Base-by-base conservation (phyloP, 2,888 invertebrate genomes). In the Limulus polyphemus region DNA sequence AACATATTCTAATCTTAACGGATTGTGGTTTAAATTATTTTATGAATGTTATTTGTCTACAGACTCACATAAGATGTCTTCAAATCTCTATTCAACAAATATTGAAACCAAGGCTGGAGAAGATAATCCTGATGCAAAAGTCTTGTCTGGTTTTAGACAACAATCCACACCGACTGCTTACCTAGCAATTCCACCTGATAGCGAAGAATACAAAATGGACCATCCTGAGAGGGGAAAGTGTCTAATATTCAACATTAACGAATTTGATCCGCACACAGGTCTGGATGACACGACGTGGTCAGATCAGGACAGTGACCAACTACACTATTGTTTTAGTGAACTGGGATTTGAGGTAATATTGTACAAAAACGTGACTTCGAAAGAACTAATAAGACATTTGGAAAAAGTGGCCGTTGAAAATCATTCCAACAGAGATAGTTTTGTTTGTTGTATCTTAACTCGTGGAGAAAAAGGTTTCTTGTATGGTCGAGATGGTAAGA, bases 391-490 rank as follows among this genome's bases (percentile, higher is more conserved):
- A 52, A 14, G 12, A 7, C 32, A 49, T 55, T 9, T 49, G 47
- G 14, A 14, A 49, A 55, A 73, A 84, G 89, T 83, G 69, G 82
- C 90, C 13, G 81, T 81, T 62, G 80, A 82, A 76, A 88, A 95
- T 76, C 91, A 94, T 76, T 80, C 83, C 0, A 81, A 90, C 58
- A 81, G 83, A 70, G 95, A 95, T 75, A 93, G 93, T 73, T 79
- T 97, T 68, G 76, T 88, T 0, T 81, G 93, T 71, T 84, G 87
- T 55, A 88, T 95, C 56, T 78, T 97, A 67, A 87, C 88, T 60
- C 95, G 97, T 74, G 95, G 97, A 48, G 94, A 94, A 75, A 79
- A 87, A 70, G 91, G 90, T 5, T 82, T 88, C 73, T 78, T 95
- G 59, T 94, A 90, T 77, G 90, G 91, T 49, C 86, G 84, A 73